Evolutionary conservation across 2,113 vertebrate species (phyloP).

Genomic region (Ochotona curzoniae): DNA sequence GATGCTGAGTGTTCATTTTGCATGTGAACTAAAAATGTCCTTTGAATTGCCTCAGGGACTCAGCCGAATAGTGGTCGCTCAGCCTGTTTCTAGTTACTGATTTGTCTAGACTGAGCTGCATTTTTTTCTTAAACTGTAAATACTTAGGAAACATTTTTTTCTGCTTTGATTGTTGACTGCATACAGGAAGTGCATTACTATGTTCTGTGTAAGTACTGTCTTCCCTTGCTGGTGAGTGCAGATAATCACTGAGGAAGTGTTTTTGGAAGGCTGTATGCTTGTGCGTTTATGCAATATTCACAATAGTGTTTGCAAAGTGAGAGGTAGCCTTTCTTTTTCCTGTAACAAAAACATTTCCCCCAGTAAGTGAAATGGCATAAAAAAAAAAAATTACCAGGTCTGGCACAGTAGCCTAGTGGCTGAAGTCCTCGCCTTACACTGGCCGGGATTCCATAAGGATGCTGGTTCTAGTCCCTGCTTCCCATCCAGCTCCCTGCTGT

Average conservation of each 20-base stretch:
- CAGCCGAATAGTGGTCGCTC: not conserved
- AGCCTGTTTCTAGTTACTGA: not conserved
- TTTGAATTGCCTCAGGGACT: not conserved
- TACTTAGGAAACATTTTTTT: not conserved
- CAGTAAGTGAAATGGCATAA: not conserved
- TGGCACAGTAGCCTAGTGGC: too few species aligned
- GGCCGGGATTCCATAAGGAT: too few species aligned
- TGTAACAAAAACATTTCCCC: not conserved
- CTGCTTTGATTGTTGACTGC: not conserved
- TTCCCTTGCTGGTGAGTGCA: not conserved
- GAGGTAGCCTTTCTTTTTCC: not conserved
- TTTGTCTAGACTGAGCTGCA: not conserved
- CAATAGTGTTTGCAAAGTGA: not conserved
- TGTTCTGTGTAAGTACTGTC: not conserved
- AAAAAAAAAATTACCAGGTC: not conserved
- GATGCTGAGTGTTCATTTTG: not conserved
- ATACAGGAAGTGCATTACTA: too few species aligned
- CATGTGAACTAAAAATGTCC: not conserved
- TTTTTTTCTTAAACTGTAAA: not conserved
- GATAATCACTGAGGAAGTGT: not conserved
- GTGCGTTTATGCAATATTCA: not conserved
- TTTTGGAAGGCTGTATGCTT: not conserved
- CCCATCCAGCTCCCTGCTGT: too few species aligned
- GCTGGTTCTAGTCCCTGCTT: too few species aligned
- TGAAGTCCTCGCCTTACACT: too few species aligned